These are phyloP conservation scores for Henricia sp. DNA, from an alignment of 53 echinoderm and acorn worm species.

Conservation along the genomic window DNA sequence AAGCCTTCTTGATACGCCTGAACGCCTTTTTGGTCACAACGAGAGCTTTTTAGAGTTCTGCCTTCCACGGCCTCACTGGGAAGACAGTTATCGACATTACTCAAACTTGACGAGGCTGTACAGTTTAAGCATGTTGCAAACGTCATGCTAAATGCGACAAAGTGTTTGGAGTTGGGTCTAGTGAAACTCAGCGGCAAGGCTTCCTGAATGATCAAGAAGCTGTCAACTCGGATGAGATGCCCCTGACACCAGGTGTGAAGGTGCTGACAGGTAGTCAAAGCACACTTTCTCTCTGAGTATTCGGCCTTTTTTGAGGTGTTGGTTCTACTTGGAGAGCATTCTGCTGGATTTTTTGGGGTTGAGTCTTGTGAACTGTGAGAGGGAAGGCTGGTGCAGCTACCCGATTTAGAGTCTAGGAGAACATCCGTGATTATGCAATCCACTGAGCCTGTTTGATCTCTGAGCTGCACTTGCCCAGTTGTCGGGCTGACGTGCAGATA, in stretches of 20 bases:
- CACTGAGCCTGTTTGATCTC: conserved; percentile 57
- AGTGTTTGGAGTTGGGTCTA: background rate
- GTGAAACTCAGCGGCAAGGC: conserved; percentile 20
- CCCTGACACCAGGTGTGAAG: conserved; percentile 54
- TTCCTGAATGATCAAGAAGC: conserved; percentile 52
- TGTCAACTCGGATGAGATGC: conserved; percentile 58
- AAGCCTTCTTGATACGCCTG: too few relatives aligned
- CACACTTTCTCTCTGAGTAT: conserved; percentile 1
- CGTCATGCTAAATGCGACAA: conserved; percentile 31
- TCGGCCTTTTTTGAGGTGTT: background rate
- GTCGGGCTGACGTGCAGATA: conserved; percentile 30
- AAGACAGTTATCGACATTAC: background rate
- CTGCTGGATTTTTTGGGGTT: background rate
- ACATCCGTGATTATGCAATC: conserved; percentile 47
- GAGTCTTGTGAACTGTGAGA: background rate
- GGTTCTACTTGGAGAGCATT: background rate
- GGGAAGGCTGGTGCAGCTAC: background rate
- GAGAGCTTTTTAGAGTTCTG: background rate
- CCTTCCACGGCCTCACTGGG: background rate
- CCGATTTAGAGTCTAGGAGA: background rate
- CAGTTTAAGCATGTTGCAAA: conserved; percentile 28
- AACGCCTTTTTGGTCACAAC: too few relatives aligned
- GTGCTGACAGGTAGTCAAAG: conserved; percentile 6
- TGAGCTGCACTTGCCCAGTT: conserved; percentile 48
- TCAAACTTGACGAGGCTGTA: background rate